phyloP scores from a whole-genome alignment of 2,113 vertebrate genomes.

The Gracilinanus agilis region DNA sequence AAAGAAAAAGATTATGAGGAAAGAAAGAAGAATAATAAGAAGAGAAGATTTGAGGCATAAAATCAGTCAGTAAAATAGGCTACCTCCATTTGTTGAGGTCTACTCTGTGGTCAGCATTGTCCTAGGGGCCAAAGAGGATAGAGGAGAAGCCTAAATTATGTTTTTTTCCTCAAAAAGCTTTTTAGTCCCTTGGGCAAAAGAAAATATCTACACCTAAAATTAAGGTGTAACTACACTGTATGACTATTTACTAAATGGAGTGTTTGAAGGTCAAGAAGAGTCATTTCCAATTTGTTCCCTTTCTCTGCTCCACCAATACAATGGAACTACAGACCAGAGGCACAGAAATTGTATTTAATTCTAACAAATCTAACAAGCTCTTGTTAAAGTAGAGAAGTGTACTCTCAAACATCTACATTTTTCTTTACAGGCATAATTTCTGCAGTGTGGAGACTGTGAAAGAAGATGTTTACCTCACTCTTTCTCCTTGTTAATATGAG shows the following conservation, averaged over 20 bases:
- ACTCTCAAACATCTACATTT: not conserved
- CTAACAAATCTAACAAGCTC: not conserved
- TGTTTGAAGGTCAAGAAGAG: not conserved
- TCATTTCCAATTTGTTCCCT: not conserved
- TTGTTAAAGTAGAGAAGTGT: not conserved
- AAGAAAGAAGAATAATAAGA: not conserved
- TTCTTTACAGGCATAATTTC: slow-evolving; percentile 66
- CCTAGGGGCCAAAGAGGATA: not conserved
- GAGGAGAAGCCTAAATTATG: not conserved
- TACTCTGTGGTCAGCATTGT: not conserved
- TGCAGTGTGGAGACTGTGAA: slow-evolving; percentile 16
- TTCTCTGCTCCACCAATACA: not conserved
- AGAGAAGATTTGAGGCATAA: not conserved
- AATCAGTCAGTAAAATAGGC: not conserved
- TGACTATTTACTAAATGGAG: not conserved
- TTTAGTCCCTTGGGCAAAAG: not conserved
- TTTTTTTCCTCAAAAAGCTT: too few species aligned
- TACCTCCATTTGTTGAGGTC: not conserved
- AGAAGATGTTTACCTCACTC: slow-evolving; percentile 64
- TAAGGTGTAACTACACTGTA: too few species aligned
- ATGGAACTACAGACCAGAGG: not conserved
- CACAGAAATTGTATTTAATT: not conserved
- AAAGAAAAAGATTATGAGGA: not conserved
- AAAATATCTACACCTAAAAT: not conserved
- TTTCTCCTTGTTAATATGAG: slow-evolving; percentile 48